These are phyloP conservation scores for Salvelinus sp. DNA, from an alignment of 2,113 vertebrate genomes.

Conservation along the genomic window DNA sequence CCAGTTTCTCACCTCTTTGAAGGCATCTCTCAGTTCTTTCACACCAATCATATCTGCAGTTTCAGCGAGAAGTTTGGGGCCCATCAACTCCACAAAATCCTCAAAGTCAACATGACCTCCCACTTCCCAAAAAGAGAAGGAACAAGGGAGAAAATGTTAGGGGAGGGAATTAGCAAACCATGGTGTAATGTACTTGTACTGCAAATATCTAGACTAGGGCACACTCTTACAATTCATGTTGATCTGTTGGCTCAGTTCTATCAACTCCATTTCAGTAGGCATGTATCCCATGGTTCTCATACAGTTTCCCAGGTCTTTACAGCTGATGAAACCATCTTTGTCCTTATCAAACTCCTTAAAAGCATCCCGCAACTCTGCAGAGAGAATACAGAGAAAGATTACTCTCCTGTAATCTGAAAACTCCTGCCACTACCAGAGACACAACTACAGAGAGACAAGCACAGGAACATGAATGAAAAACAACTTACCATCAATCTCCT, in stretches of 20 bases:
- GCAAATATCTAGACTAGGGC: not conserved
- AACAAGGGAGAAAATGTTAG: not conserved
- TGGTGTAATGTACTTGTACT: not conserved
- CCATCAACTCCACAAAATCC: slow-evolving; percentile 97
- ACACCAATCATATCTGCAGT: slow-evolving; percentile 99
- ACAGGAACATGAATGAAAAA: slow-evolving; percentile 5
- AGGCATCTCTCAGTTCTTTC: slow-evolving; percentile 95
- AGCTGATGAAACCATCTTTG: slow-evolving; percentile 97
- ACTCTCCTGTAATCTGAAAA: not conserved
- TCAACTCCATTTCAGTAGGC: slow-evolving; percentile 99
- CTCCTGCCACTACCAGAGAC: not conserved
- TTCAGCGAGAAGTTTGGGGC: slow-evolving; percentile 95
- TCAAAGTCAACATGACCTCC: slow-evolving; percentile 98
- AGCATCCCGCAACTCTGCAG: slow-evolving; percentile 90
- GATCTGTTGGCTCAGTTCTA: slow-evolving; percentile 96
- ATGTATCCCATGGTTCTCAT: slow-evolving; percentile 99
- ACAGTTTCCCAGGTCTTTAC: slow-evolving; percentile 96
- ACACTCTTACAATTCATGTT: slow-evolving; percentile 94
- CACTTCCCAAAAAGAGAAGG: slow-evolving; percentile 70
- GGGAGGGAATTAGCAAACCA: not conserved
- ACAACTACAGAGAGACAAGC: slow-evolving; percentile 9
- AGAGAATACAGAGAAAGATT: slow-evolving; percentile 21
- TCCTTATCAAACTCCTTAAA: slow-evolving; percentile 98
- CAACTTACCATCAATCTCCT: slow-evolving; percentile 94
- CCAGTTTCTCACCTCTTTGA: slow-evolving; percentile 88